Percentiles rank a stretch among this genome's conserved stretches.
Evolutionary conservation across 2,888 invertebrate genomes (phyloP).

Genomic region (Sialis lutaria): DNA sequence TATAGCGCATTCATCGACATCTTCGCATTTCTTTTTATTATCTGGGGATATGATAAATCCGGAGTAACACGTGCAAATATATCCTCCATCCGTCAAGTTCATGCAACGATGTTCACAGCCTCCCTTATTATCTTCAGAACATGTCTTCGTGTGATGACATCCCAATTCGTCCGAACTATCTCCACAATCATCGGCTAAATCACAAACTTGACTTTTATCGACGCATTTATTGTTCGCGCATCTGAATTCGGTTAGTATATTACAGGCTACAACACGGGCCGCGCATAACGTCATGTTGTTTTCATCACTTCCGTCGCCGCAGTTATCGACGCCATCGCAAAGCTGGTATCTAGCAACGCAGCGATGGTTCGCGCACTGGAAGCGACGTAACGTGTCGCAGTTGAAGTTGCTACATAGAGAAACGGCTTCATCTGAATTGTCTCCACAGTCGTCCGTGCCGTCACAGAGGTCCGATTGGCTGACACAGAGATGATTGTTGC

Average conservation of each 20-base stretch:
- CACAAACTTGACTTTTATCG: constrained; percentile 61
- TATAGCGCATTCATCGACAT: constrained; percentile 76
- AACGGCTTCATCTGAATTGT: constrained; percentile 73
- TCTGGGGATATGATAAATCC: constrained; percentile 68
- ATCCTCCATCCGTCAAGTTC: constrained; percentile 66
- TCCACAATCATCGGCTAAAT: constrained; percentile 79
- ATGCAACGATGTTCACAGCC: constrained; percentile 88
- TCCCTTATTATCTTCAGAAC: constrained; percentile 41
- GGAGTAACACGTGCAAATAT: constrained; percentile 77
- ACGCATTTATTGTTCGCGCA: constrained; percentile 82
- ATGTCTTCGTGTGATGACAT: constrained; percentile 55
- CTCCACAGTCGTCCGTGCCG: constrained; percentile 85
- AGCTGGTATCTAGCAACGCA: constrained; percentile 74
- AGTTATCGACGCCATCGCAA: constrained; percentile 85
- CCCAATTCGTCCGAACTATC: constrained; percentile 82
- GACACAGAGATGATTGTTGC: constrained; percentile 82
- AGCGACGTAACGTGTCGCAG: constrained; percentile 66
- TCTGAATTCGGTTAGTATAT: constrained; percentile 61
- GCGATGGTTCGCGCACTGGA: constrained; percentile 80
- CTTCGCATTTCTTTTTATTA: constrained; percentile 71
- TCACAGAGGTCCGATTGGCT: constrained; percentile 81
- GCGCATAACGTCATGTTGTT: constrained; percentile 85
- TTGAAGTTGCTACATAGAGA: constrained; percentile 68
- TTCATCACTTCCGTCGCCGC: constrained; percentile 89
- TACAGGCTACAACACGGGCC: constrained; percentile 56